Percentiles rank a stretch among this genome's conserved stretches.
Conservation (phyloP, 2,888 invertebrate genomes). For the Drosophila silvestris region DNA sequence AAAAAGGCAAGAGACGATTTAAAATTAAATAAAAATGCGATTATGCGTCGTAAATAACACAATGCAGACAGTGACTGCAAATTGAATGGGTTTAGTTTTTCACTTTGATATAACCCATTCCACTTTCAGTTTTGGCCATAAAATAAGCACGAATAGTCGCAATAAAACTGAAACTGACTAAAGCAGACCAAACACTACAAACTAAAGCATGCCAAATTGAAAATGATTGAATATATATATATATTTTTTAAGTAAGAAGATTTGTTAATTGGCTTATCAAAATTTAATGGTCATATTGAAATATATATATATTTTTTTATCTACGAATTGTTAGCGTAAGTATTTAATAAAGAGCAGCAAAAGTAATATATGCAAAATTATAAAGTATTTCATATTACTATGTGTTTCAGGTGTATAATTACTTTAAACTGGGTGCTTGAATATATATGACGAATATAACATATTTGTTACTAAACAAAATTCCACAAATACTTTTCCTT, state of each 20-base stretch:
- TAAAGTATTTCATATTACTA: background rate
- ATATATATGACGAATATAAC: background rate
- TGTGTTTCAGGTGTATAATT: background rate
- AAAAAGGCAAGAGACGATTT: slow-evolving; percentile 56
- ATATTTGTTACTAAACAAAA: no score
- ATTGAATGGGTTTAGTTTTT: slow-evolving; percentile 36
- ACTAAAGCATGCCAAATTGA: background rate
- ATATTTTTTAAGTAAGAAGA: background rate
- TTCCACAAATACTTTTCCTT: background rate
- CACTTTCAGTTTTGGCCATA: background rate
- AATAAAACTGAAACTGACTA: slow-evolving; percentile 1
- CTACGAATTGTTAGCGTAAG: background rate
- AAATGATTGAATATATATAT: background rate
- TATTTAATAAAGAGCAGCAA: background rate
- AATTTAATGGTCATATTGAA: background rate
- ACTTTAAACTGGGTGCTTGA: background rate
- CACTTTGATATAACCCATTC: slow-evolving; percentile 5
- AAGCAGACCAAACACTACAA: background rate
- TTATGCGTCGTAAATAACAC: slow-evolving; percentile 71
- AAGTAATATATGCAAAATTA: background rate
- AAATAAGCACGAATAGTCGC: slow-evolving; percentile 8
- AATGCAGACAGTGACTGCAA: slow-evolving; percentile 55
- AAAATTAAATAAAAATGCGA: slow-evolving; percentile 77
- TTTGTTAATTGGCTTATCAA: background rate
- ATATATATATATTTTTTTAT: no score